Conservation (phyloP, 92 coral and sea anemone species). For the Pocillopora meandrina region DNA sequence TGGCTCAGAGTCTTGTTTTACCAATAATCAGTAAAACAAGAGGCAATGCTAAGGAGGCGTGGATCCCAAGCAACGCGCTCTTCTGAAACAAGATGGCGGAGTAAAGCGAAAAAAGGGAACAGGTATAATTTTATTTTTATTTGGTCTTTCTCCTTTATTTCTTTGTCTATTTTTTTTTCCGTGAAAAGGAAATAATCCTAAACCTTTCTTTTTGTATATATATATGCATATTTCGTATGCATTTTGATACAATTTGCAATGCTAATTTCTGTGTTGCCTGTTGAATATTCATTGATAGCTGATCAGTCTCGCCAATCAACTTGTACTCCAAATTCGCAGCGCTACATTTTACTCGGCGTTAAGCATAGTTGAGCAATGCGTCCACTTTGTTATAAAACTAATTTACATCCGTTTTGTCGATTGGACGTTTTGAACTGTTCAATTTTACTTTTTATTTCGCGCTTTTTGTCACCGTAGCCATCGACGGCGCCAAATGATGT, state of each 20-base stretch:
- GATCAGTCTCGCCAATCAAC: not conserved
- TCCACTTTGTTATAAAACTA: too few relatives aligned
- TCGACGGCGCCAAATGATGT: too few relatives aligned
- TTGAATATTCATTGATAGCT: not conserved
- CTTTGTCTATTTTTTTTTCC: too few relatives aligned
- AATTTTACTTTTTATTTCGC: too few relatives aligned
- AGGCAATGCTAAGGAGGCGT: too few relatives aligned
- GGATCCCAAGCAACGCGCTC: not conserved
- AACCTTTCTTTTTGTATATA: too few relatives aligned
- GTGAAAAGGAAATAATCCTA: too few relatives aligned
- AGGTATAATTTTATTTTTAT: not conserved
- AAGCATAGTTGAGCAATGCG: slow-evolving; percentile 1
- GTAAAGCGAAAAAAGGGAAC: not conserved
- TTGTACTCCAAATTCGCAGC: not conserved
- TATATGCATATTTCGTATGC: not conserved
- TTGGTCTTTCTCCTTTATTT: not conserved
- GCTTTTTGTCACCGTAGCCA: too few relatives aligned
- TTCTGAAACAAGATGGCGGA: not conserved
- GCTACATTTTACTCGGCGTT: not conserved
- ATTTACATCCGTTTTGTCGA: not conserved
- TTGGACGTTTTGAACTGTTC: not conserved
- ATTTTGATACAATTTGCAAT: not conserved
- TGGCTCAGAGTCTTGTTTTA: too few relatives aligned
- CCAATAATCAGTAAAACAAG: too few relatives aligned
- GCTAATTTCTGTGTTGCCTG: not conserved